Conservation (phyloP, 2,888 invertebrate species). For the Lamellibrachia columna region DNA sequence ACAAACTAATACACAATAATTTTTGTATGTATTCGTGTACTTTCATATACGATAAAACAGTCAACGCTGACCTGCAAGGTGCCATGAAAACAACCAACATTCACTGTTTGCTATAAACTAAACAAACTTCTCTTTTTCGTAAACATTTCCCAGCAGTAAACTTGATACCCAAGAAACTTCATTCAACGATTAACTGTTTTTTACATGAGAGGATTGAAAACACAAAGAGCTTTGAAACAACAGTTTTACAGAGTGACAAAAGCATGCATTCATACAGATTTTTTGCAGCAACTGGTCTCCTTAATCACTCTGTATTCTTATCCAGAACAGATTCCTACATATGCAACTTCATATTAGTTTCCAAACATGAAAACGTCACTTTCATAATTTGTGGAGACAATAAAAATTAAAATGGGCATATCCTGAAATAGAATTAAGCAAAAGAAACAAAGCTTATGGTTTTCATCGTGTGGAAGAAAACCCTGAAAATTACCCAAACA, state of each 20-base stretch:
- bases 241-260: background rate
- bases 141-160: background rate
- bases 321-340: background rate
- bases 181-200: background rate
- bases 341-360: background rate
- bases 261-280: background rate
- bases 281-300: no score
- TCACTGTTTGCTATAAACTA: background rate
- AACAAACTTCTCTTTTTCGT: background rate
- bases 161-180: background rate
- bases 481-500: background rate
- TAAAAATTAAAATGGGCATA: background rate
- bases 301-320: background rate
- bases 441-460: no score
- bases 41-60: background rate
- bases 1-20: background rate
- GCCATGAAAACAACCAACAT: background rate
- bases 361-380: background rate
- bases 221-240: background rate
- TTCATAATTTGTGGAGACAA: background rate
- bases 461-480: background rate
- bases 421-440: no score
- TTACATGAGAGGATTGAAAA: background rate
- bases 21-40: conserved; percentile 1
- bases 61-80: background rate